Evolutionary conservation across 1,140 invertebrate genomes (phyloP).

Genomic region (Drosophila willistoni): DNA sequence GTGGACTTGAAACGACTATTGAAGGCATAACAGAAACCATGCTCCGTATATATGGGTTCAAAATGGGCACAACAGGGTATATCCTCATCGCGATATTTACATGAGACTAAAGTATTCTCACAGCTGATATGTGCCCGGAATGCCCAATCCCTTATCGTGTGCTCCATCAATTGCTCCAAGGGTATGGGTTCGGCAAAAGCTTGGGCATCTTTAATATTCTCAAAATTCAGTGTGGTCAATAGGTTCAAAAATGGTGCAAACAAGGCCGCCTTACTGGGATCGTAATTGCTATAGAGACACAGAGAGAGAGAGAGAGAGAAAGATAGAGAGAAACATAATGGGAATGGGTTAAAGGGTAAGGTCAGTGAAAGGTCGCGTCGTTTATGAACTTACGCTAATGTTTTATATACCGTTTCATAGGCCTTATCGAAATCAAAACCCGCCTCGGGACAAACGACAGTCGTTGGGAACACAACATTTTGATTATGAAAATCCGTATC

Average conservation of each 20-base stretch:
- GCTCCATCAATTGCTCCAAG: constrained; percentile 43
- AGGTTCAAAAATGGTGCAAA: constrained; percentile 75
- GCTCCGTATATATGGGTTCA: constrained; percentile 87
- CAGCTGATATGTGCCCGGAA: constrained; percentile 65
- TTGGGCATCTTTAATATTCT: constrained; percentile 69
- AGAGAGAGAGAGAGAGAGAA: background rate
- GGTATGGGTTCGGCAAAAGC: constrained; percentile 50
- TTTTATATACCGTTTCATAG: constrained; percentile 61
- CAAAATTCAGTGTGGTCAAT: constrained; percentile 78
- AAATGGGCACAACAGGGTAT: constrained; percentile 86
- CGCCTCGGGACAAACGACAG: constrained; percentile 86
- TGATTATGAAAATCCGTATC: constrained; percentile 90
- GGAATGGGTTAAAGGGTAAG: background rate
- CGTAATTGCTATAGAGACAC: constrained; percentile 52
- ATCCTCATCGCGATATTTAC: constrained; percentile 86
- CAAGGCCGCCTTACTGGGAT: constrained; percentile 43
- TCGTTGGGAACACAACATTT: constrained; percentile 88
- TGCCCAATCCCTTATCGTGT: constrained; percentile 62
- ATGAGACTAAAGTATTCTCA: constrained; percentile 77
- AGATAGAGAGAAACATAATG: background rate
- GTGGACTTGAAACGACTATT: constrained; percentile 85
- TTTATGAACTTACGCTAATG: constrained; percentile 60
- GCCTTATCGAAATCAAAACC: constrained; percentile 82
- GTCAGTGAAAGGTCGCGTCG: background rate
- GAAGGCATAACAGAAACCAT: constrained; percentile 88